Evolutionary conservation across 1,140 invertebrate species (phyloP), one percentile per base, ranked within the genome.

Genomic region (Berghia stephanieae): DNA sequence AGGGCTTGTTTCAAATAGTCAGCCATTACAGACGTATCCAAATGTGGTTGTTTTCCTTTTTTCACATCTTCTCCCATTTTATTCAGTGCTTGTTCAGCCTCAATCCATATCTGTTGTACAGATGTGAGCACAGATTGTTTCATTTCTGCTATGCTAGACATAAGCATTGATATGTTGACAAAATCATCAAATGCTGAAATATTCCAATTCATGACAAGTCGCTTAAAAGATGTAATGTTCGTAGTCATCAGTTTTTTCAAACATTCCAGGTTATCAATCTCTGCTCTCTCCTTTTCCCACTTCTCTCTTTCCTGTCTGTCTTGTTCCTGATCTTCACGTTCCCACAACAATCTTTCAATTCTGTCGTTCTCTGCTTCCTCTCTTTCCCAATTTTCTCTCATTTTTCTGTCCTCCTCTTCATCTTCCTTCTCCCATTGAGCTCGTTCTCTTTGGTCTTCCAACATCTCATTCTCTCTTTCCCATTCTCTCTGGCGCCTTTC

Each of bases 161-260:
- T n/a, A n/a, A 76, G 44, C n/a, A 76, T 34, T 10, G 74, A 76
- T 36, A 76, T 40, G 38, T 76, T 76, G 38, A 63, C 74, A 76
- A 76, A 76, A 44, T 76, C 74, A 76, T 76, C 74, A 76, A 68
- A 68, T 5, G 68, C 63, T 6, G 74, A 67, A 6, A 76, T 43
- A 76, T 76, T 76, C 74, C 74, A 76, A 8, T 38, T 43, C 13
- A 34, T 16, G 46, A 76, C 40, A 43, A 67, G 74, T 36, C 52
- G 60, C 0, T 60, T 76, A 18, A 76, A 44, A 46, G 60, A 67
- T 27, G 74, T 76, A 6, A 76, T 4, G 40, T 76, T 76, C 34
- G 74, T 27, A 36, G 74, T 44, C 63, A 76, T 34, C 2, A 76
- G 55, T 27, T 67, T 75, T 46, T 67, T 63, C 21, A 75, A 21